Evolutionary conservation across 2,113 vertebrate genomes (phyloP).

Genomic region (human (Homo sapiens)): GRCh38 chr4:108775001-108775500

Average conservation of each 20-base stretch:
- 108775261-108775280: no score
- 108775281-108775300: no score
- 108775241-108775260: no score
- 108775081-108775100: background rate
- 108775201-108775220: background rate
- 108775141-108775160: background rate
- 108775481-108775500: no score
- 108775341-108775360: no score
- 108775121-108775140: background rate
- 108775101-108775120: background rate
- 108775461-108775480: no score
- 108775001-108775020: background rate
- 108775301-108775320: no score
- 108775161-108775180: background rate
- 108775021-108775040: background rate
- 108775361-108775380: no score
- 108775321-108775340: no score
- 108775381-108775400: fast-evolving
- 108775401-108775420: no score
- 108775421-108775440: no score
- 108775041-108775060: background rate
- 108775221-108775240: background rate
- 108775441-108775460: no score
- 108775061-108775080: background rate
- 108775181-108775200: background rate